Evolutionary conservation across 2,888 invertebrate genomes (phyloP).

Genomic region (Erebia palarica): DNA sequence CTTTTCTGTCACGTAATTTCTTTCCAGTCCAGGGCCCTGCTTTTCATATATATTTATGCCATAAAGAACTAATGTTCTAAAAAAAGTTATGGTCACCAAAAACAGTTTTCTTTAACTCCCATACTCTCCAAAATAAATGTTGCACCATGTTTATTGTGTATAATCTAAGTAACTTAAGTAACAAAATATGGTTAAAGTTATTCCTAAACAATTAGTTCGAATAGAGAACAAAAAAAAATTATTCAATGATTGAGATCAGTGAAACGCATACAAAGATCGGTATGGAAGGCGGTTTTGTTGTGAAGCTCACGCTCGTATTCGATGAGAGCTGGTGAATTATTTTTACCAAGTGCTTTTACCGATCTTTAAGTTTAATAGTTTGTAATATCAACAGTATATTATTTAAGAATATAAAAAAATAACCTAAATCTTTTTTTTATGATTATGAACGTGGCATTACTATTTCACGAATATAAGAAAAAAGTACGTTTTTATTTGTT

Average conservation of each 20-base stretch:
- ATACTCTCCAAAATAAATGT: not conserved
- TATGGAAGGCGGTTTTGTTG: conserved; percentile 36
- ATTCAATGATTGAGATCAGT: conserved; percentile 68
- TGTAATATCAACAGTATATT: no score
- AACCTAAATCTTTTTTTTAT: no score
- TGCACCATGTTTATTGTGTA: conserved; percentile 34
- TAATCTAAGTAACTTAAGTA: conserved; percentile 48
- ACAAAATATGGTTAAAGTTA: conserved; percentile 39
- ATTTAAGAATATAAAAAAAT: no score
- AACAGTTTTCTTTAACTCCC: not conserved
- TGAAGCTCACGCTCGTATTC: not conserved
- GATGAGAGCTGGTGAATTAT: not conserved
- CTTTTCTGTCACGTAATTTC: no score
- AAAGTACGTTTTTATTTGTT: no score
- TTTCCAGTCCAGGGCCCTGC: no score
- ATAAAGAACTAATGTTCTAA: no score
- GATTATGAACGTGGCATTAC: no score
- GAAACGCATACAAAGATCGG: conserved; percentile 71
- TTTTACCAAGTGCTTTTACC: not conserved
- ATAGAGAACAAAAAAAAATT: conserved; percentile 50
- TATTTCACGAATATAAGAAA: no score
- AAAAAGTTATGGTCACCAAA: not conserved
- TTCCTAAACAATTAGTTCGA: conserved; percentile 23
- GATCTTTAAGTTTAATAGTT: not conserved
- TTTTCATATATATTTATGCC: no score